Percentiles rank a stretch among this genome's conserved stretches.
phyloP scores from a whole-genome alignment of 1,140 invertebrate genomes.

The Palaemon carinicauda region DNA sequence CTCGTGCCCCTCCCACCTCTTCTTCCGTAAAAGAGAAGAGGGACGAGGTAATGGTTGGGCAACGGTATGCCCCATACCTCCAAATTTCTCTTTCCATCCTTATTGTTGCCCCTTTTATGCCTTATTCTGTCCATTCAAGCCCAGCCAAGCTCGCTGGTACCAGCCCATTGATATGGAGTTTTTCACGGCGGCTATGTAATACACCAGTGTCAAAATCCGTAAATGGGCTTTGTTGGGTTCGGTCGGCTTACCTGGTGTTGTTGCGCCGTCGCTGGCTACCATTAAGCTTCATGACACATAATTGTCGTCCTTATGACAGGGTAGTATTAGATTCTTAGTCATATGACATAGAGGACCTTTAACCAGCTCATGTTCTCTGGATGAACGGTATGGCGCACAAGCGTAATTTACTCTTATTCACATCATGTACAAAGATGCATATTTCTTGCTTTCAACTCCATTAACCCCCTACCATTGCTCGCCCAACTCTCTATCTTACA shows the following conservation, averaged over 20 bases:
- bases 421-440: too few species aligned
- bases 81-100: not conserved
- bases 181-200: constrained; percentile 26
- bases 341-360: too few species aligned
- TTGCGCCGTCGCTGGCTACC: constrained; percentile 16
- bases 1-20: too few species aligned
- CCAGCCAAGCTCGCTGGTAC: constrained; percentile 23
- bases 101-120: constrained; percentile 49
- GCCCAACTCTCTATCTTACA: too few species aligned
- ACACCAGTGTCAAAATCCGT: constrained; percentile 51
- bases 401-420: too few species aligned
- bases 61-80: not conserved
- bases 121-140: constrained; percentile 41
- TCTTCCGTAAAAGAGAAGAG: too few species aligned
- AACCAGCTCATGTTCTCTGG: too few species aligned
- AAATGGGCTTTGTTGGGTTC: constrained; percentile 31
- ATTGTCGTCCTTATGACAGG: too few species aligned
- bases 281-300: not conserved
- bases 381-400: too few species aligned
- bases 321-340: too few species aligned
- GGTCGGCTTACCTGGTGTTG: not conserved
- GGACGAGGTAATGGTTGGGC: not conserved
- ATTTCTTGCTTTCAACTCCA: too few species aligned
- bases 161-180: constrained; percentile 19
- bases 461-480: too few species aligned